Base-by-base conservation (phyloP, 2,113 vertebrate species). In the Lepisosteus oculatus region DNA sequence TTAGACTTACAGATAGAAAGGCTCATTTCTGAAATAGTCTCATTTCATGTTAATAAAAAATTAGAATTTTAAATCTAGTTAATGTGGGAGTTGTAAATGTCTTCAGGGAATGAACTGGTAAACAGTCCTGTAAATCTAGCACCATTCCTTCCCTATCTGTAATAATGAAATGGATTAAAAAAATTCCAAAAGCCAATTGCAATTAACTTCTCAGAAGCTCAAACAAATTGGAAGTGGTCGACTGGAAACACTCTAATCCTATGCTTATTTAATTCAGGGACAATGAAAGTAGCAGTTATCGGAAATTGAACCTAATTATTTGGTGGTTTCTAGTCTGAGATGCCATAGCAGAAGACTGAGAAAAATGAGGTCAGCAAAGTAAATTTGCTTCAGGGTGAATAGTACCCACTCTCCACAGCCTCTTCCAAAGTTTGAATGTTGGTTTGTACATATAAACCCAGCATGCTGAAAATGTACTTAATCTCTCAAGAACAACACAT, bases 341-440 rank as follows among this genome's bases (percentile, higher is more conserved):
- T 68, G 55, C 44, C 29, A 56, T 43, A 17, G 12, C 6, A 43
- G 41, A 17, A 44, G 13, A 29, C 41, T 47, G 44, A 15, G 66
- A 62, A 43, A 47, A 41, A 55, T 67, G 67, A 64, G 44, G 45
- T 67, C 61, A 3, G 43, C 43, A 2, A 7, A 15, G 9, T 12
- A 74, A 59, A 63, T 69, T 70, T 71, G 43, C 70, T 76, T 69
- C 43, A 65, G 41, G 69, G 74, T 61, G 62, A 72, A 82, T 76
- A 70, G 29, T 11, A 47, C 29, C 29, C 29, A 1, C 29, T 29
- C 29, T 29, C 29, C 29, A 43, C 11, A 15, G 12, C 8, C n/a
- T 56, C 9, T 15, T 45, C 64, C 63, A 15, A 56, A 43, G 61
- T 57, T 29, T 72, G 47, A 72, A 56, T 47, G 41, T 43, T 44